These are phyloP conservation scores for Pampusana beccarii DNA, from an alignment of 2,113 vertebrate species.

Conservation along the genomic window DNA sequence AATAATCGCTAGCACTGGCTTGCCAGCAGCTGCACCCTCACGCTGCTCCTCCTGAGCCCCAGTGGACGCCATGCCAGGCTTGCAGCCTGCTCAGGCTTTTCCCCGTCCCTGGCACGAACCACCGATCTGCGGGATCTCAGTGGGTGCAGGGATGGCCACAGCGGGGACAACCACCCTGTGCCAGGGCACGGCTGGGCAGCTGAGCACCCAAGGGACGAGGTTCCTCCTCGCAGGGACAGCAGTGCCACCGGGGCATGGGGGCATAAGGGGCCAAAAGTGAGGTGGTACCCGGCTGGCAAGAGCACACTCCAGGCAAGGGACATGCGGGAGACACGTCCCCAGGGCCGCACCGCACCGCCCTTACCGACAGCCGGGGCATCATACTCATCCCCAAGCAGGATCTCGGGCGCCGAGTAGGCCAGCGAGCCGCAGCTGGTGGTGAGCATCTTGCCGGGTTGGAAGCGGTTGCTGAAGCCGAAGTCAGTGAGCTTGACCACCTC, in stretches of 20 bases:
- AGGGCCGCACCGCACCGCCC: not conserved
- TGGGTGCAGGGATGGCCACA: fast-evolving
- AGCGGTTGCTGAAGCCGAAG: conserved; percentile 90
- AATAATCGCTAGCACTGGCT: not conserved
- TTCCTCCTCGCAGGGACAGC: not conserved
- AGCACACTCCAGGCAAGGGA: not conserved
- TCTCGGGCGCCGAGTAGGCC: conserved; percentile 88
- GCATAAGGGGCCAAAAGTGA: not conserved
- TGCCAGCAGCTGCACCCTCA: not conserved
- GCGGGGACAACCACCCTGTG: not conserved
- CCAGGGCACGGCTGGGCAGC: not conserved
- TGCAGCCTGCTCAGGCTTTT: not conserved
- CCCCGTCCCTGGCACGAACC: not conserved
- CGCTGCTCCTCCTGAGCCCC: not conserved
- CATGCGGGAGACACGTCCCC: not conserved
- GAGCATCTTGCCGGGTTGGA: conserved; percentile 87
- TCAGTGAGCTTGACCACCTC: conserved; percentile 88
- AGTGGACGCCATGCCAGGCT: not conserved
- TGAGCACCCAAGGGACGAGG: not conserved
- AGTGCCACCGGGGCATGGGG: fast-evolving
- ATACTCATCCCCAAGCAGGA: conserved; percentile 88
- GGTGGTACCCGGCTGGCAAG: not conserved
- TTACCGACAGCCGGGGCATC: conserved; percentile 88
- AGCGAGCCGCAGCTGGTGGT: conserved; percentile 89
- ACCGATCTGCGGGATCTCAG: not conserved